phyloP scores from a whole-genome alignment of 2,113 vertebrate species.

The Ophthalmolycus amberensis region DNA sequence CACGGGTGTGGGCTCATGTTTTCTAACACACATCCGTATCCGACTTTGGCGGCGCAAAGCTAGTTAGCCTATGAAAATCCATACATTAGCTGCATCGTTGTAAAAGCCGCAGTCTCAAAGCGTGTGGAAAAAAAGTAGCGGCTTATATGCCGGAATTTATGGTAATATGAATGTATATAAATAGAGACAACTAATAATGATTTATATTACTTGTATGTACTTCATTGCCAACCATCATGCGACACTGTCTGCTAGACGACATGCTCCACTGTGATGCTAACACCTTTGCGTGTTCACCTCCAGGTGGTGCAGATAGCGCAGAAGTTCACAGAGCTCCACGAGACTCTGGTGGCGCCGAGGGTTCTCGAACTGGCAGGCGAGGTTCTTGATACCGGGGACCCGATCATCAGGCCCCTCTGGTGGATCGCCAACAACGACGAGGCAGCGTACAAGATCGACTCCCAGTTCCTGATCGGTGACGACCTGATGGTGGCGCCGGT shows the following conservation, averaged over 20 bases:
- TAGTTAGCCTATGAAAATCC: too few species aligned
- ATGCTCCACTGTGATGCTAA: not conserved
- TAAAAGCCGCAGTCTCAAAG: too few species aligned
- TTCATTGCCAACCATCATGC: not conserved
- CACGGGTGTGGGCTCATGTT: too few species aligned
- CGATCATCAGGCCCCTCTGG: constrained; percentile 97
- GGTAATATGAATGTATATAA: not conserved
- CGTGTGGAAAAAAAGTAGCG: too few species aligned
- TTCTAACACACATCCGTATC: too few species aligned
- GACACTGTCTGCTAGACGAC: not conserved
- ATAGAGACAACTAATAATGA: not conserved
- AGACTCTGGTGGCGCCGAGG: constrained; percentile 90
- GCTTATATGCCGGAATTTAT: too few species aligned
- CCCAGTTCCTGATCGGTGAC: constrained; percentile 96
- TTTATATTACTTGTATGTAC: not conserved
- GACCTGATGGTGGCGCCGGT: constrained; percentile 96
- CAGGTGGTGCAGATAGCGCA: constrained; percentile 90
- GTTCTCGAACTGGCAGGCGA: constrained; percentile 92
- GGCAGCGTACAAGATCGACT: constrained; percentile 90
- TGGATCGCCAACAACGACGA: constrained; percentile 92
- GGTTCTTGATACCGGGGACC: constrained; percentile 90
- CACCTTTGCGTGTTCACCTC: constrained; percentile 6
- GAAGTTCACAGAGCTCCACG: constrained; percentile 90
- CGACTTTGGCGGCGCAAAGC: too few species aligned
- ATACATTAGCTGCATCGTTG: too few species aligned